phyloP scores from a whole-genome alignment of 1,140 invertebrate genomes.

The Pantala flavescens region DNA sequence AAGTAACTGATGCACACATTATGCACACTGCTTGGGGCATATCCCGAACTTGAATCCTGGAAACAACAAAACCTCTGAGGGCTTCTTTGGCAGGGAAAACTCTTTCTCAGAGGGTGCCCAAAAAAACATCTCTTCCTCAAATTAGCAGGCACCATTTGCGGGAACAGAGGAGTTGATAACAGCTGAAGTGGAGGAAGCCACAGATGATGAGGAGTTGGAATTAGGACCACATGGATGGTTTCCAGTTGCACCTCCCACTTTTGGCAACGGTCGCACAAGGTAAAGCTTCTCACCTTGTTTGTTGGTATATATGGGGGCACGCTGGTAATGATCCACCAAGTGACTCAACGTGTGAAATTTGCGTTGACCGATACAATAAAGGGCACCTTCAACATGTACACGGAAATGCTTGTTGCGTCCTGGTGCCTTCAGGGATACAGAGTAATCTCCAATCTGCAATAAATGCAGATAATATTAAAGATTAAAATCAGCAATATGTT shows the following conservation, averaged over 20 bases:
- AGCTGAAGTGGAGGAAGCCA: conserved; percentile 3
- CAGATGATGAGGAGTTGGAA: not conserved
- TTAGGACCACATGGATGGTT: not conserved
- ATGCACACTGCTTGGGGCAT: not conserved
- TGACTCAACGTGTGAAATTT: conserved; percentile 94
- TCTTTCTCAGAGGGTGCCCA: not conserved
- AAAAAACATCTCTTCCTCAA: not conserved
- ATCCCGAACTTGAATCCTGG: not conserved
- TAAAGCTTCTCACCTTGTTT: conserved; percentile 90
- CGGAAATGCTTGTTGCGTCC: conserved; percentile 98
- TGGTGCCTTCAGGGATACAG: conserved; percentile 94
- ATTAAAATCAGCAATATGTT: too few relatives aligned
- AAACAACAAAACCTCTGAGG: not conserved
- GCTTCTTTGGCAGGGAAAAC: not conserved
- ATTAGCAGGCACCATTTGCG: conserved; percentile 2
- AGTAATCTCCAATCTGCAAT: conserved; percentile 93
- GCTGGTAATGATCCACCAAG: conserved; percentile 95
- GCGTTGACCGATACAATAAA: conserved; percentile 95
- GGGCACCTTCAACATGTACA: conserved; percentile 86
- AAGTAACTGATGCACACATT: too few relatives aligned
- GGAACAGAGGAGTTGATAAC: conserved; percentile 1
- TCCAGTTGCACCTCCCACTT: conserved; percentile 4
- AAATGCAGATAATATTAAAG: conserved; percentile 12
- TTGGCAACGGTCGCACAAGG: conserved; percentile 72
- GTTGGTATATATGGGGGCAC: conserved; percentile 96